A percentile compares a stretch with the other conserved stretches of the same genome.
phyloP scores from a whole-genome alignment of 1,140 invertebrate genomes.

The Lucilia sericata region DNA sequence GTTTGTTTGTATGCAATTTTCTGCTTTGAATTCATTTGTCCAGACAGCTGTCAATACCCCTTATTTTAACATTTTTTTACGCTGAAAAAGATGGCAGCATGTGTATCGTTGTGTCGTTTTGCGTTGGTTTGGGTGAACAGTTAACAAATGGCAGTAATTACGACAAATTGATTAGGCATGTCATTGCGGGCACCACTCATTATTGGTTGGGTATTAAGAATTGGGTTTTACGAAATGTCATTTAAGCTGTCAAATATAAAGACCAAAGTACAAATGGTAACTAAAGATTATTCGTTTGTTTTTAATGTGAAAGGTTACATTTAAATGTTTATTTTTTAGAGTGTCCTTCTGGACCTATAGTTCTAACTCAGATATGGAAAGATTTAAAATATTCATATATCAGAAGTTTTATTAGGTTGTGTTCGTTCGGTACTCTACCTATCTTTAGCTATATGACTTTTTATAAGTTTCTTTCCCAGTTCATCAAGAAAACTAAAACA shows the following conservation, averaged over 20 bases:
- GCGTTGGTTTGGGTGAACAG: not conserved
- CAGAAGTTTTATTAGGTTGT: too few species aligned
- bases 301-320: too few species aligned
- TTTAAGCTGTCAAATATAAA: not conserved
- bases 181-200: not conserved
- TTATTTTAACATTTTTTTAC: not conserved
- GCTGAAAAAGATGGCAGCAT: not conserved
- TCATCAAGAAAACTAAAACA: too few species aligned
- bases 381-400: too few species aligned
- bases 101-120: not conserved
- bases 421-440: too few species aligned
- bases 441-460: too few species aligned
- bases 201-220: not conserved
- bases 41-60: conserved; percentile 2
- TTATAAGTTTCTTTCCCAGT: too few species aligned
- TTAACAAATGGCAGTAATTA: not conserved
- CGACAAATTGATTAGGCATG: not conserved
- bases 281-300: not conserved
- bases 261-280: not conserved
- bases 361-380: too few species aligned
- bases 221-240: not conserved
- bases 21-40: not conserved
- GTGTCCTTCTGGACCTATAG: too few species aligned
- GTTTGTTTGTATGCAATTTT: conserved; percentile 5
- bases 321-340: too few species aligned